Evolutionary conservation across 2,113 vertebrate species (phyloP), one percentile per base, ranked within the genome.

Genomic region (Bathybates hornii): DNA sequence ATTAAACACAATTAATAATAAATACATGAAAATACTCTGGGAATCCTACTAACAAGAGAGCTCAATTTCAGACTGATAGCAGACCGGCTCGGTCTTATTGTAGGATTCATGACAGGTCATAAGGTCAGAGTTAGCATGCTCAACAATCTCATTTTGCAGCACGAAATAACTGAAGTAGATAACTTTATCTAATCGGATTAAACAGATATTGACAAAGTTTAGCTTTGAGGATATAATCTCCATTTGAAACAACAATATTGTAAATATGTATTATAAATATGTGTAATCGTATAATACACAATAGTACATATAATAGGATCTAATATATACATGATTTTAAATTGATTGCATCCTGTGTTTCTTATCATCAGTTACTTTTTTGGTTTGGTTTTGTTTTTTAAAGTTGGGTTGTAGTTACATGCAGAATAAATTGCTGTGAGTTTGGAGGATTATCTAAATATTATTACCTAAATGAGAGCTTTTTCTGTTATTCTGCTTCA

Each of bases 401-500:
- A 66, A 36, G 8, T 36, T 66, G 6, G 17, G 2, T 76, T 76
- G 71, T 76, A 79, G 61, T 50, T 48, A 76, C 45, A 83, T 79
- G 36, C 53, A 63, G 59, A 56, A 61, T 84, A 41, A 32, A 83
- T 79, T 76, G 19, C 79, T 52, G 32, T 50, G 68, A 63, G 78
- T 43, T 85, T 79, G 11, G 19, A 89, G 84, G 87, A 78, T 86
- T 82, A 88, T 80, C 19, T 76, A 63, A 81, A 89, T 80, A 76
- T 36, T 66, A n/a, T 66, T 0, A 38, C 6, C 61, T 12, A 38
- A 66, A 11, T 56, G 68, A 43, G 81, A 87, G 84, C 45, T 80
- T 89, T 66, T 83, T 52, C 76, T 83, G 6, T 24, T 91, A 89
- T 88, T 86, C 86, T 86, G 81, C 78, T 84, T 61, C 86, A 78